Percentiles rank a stretch among this genome's conserved stretches.
These are phyloP conservation scores for Ostrea edulis DNA, from an alignment of 1,140 invertebrate species.

Conservation along the genomic window DNA sequence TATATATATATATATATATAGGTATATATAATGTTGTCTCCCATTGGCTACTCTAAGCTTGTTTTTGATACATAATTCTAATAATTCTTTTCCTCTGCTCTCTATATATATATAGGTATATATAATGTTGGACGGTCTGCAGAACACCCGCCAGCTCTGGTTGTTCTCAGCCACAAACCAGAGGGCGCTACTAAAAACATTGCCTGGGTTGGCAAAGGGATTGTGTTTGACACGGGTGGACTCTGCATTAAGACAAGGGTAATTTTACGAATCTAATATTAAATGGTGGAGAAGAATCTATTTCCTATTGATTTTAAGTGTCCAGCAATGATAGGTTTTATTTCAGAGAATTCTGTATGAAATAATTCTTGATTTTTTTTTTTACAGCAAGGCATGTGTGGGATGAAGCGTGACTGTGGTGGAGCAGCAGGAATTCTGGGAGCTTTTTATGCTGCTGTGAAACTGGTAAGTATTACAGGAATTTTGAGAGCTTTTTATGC, in stretches of 20 bases:
- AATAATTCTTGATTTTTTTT: not conserved
- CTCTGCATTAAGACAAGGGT: constrained; percentile 93
- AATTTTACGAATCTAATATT: constrained; percentile 49
- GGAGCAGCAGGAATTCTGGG: constrained; percentile 92
- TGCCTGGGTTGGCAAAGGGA: constrained; percentile 95
- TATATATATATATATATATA: too few species aligned
- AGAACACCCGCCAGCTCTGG: constrained; percentile 87
- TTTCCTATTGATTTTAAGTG: not conserved
- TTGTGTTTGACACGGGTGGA: constrained; percentile 96
- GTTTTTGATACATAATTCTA: too few species aligned
- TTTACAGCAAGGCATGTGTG: constrained; percentile 88
- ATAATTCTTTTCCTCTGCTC: too few species aligned
- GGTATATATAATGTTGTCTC: too few species aligned
- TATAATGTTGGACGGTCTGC: constrained; percentile 93
- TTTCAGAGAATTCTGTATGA: not conserved
- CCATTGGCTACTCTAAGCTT: too few species aligned
- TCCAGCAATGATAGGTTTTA: not conserved
- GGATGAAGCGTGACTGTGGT: constrained; percentile 96
- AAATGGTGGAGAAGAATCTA: not conserved
- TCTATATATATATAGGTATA: too few species aligned
- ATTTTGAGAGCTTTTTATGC: constrained; percentile 91
- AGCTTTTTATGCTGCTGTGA: constrained; percentile 90
- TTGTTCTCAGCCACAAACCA: constrained; percentile 86
- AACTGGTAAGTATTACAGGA: constrained; percentile 82
- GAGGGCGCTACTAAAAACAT: constrained; percentile 86